Evolutionary conservation across 2,888 invertebrate species (phyloP).

Genomic region (Epistrophe grossulariae): DNA sequence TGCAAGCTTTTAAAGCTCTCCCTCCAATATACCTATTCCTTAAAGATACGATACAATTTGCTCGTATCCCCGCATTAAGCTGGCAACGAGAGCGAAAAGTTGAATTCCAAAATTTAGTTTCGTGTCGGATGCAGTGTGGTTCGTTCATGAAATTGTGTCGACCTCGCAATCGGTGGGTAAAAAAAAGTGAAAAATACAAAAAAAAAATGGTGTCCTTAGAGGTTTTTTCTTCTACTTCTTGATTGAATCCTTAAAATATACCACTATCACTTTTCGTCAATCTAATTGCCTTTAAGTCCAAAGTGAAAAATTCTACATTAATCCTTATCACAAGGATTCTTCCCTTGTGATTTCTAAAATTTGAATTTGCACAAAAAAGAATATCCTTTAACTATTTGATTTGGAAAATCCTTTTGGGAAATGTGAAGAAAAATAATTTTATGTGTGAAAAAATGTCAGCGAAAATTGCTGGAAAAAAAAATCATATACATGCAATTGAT

Average conservation of each 20-base stretch:
- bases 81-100: conserved; percentile 76
- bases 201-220: conserved; percentile 68
- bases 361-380: not conserved
- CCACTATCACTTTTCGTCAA: not conserved
- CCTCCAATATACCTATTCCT: conserved; percentile 37
- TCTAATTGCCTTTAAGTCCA: not conserved
- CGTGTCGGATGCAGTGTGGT: conserved; percentile 83
- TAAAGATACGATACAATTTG: conserved; percentile 28
- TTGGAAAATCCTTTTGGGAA: conserved; percentile 14
- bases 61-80: conserved; percentile 70
- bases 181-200: conserved; percentile 55
- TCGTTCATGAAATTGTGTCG: conserved; percentile 80
- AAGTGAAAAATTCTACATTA: not conserved
- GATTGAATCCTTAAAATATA: conserved; percentile 30
- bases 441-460: conserved; percentile 60
- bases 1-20: conserved; percentile 47
- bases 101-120: conserved; percentile 83
- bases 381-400: conserved; percentile 25
- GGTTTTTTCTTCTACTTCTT: conserved; percentile 11
- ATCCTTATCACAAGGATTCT: not conserved
- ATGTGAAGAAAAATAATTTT: conserved; percentile 31
- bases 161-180: conserved; percentile 57
- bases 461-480: conserved; percentile 60
- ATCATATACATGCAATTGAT: conserved; percentile 75
- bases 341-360: not conserved